These are phyloP conservation scores for Myxocyprinus asiaticus DNA, from an alignment of 2,113 vertebrate species.

Conservation along the genomic window DNA sequence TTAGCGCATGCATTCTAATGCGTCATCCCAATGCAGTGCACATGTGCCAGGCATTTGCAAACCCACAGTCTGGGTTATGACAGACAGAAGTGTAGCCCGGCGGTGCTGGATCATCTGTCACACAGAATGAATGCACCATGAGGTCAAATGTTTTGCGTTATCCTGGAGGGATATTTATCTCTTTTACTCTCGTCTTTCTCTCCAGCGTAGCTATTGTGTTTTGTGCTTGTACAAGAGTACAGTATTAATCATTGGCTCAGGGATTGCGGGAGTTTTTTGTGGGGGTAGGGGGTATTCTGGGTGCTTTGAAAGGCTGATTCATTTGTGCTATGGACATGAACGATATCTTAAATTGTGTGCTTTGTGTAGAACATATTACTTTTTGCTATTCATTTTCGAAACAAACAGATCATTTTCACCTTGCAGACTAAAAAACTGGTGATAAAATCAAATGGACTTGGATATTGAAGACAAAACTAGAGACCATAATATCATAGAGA, in stretches of 20 bases:
- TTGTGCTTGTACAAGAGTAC: conserved; percentile 17
- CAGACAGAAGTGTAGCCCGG: conserved; percentile 1
- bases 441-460: no score
- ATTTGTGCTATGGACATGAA: no score
- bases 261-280: not conserved
- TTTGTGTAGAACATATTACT: no score
- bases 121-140: not conserved
- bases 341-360: no score
- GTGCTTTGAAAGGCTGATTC: no score
- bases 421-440: no score
- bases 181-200: conserved; percentile 3
- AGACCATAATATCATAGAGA: no score
- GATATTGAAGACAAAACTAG: no score
- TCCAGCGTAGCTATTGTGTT: not conserved
- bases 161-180: conserved; percentile 28
- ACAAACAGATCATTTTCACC: no score
- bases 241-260: conserved; percentile 29
- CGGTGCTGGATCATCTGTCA: conserved; percentile 1
- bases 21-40: not conserved
- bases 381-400: no score
- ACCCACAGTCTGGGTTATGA: conserved; percentile 6
- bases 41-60: conserved; percentile 10
- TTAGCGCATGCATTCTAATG: conserved; percentile 14
- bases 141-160: conserved; percentile 7
- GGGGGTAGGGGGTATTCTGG: not conserved